These are phyloP conservation scores for Andrena fulva DNA, from an alignment of 2,888 invertebrate species.

Conservation along the genomic window DNA sequence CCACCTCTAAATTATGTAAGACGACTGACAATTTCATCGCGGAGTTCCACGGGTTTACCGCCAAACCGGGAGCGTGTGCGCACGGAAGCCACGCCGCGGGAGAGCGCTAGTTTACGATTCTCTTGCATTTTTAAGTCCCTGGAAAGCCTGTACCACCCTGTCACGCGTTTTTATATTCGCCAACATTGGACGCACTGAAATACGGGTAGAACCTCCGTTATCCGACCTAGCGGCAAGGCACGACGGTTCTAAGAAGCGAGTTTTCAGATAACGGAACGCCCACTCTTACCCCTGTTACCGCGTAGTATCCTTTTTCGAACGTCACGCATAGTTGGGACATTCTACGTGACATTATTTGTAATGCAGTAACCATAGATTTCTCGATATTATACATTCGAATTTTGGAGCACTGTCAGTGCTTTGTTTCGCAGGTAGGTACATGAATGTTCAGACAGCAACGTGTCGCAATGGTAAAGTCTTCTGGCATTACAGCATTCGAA, in stretches of 20 bases:
- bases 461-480: no score
- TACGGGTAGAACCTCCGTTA: neutral
- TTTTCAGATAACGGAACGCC: neutral
- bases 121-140: conserved; percentile 33
- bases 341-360: neutral
- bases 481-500: no score
- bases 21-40: conserved; percentile 46
- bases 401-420: no score
- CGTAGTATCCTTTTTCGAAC: no score
- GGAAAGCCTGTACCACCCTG: conserved; percentile 6
- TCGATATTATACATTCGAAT: no score
- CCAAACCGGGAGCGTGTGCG: neutral
- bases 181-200: neutral
- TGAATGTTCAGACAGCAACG: no score
- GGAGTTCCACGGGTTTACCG: neutral
- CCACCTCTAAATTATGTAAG: conserved; percentile 32
- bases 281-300: neutral
- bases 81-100: neutral
- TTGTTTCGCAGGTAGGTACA: no score
- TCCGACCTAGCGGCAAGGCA: neutral
- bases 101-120: conserved; percentile 35
- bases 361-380: no score
- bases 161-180: conserved; percentile 26
- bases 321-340: neutral
- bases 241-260: neutral